Evolutionary conservation across 2,888 invertebrate genomes (phyloP), one percentile per base, ranked within the genome.

Genomic region (Parochlus steinenii): DNA sequence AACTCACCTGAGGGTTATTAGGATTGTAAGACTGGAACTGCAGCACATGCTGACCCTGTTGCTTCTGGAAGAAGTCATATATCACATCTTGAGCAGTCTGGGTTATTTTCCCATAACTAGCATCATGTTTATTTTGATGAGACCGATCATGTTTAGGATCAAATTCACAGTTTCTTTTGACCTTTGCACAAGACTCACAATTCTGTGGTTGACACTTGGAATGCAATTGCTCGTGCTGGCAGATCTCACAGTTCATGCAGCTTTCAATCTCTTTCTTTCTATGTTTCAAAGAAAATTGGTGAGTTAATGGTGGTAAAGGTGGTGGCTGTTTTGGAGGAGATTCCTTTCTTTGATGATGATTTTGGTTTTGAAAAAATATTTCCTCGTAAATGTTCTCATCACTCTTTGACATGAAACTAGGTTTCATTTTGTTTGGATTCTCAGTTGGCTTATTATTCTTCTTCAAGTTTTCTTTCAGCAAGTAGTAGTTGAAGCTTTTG

Each of bases 1-100:
- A n/a, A n/a, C n/a, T 58, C 4, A 58, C 57, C 12, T 56, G 58
- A 14, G 58, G 58, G 48, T 58, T 58, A 37, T 55, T 58, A 2
- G 58, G 58, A 45, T 58, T 58, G 41, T 58, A 58, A 1, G 58
- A 58, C 40, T 59, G 58, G 40, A 56, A 58, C 40, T 59, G 58
- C 6, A 59, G 46, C 27, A 58, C 54, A 31, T 55, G 55, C 3
- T 26, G 31, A 12, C 20, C 14, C 24, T 23, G 32, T 16, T 35
- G 36, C 8, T 36, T 22, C 18, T 31, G 31, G 14, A 36, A 29
- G 24, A 36, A 36, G 11, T 36, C 36, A 16, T 28, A 36, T 5
- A 29, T 36, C 14, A 24, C 16, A 2, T 15, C 20, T 12, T 28
- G 15, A 8, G 22, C 22, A 14, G 24, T 36, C 2, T 30, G 5